Percentiles rank a stretch among this genome's conserved stretches.
Conservation (phyloP, 1,140 invertebrate species). For the Halesus radiatus region DNA sequence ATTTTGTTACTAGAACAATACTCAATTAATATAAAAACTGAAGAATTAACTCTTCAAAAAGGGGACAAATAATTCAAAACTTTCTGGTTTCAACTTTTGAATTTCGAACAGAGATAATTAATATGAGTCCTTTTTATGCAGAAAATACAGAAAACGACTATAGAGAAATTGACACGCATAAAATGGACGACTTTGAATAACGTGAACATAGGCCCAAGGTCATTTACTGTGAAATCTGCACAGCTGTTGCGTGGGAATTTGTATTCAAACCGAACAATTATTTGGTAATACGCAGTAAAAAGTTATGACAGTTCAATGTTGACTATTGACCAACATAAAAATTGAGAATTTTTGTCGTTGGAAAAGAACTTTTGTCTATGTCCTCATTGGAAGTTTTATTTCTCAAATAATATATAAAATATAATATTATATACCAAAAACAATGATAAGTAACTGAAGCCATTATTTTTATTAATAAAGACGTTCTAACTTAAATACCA, state of each 20-base stretch:
- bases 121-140: not conserved
- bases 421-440: too few species aligned
- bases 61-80: not conserved
- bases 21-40: not conserved
- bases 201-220: not conserved
- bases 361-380: too few species aligned
- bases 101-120: not conserved
- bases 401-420: too few species aligned
- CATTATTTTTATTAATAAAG: too few species aligned
- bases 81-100: not conserved
- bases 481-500: too few species aligned
- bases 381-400: too few species aligned
- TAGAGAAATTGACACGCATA: not conserved
- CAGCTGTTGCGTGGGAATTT: not conserved
- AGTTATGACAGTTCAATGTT: too few species aligned
- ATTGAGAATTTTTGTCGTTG: too few species aligned
- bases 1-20: constrained; percentile 7
- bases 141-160: constrained; percentile 9
- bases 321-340: too few species aligned
- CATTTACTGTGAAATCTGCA: not conserved
- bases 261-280: not conserved
- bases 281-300: not conserved
- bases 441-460: too few species aligned
- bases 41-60: too few species aligned
- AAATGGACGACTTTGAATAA: not conserved